Percentiles rank a stretch among this genome's conserved stretches.
Conservation (phyloP, 92 coral and sea anemone species). For the Chrysogorgia sp. region DNA sequence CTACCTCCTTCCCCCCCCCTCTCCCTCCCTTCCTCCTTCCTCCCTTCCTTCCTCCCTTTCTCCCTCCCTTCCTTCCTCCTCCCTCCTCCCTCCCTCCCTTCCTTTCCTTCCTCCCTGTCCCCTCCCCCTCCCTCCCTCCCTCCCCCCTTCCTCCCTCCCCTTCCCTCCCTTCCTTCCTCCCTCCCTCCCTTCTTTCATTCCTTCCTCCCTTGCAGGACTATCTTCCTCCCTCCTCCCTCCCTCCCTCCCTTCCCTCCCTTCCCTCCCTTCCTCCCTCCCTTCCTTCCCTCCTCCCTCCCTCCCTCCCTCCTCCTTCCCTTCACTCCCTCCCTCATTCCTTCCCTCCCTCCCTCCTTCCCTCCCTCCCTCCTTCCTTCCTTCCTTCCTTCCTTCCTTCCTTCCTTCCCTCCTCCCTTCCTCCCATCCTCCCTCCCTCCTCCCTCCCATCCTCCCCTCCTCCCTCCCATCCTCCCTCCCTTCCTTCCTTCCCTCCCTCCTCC, state of each 20-base stretch:
- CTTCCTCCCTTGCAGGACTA: too few species aligned
- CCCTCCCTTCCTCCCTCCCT: too few species aligned
- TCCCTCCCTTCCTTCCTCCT: background rate
- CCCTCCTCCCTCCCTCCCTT: background rate
- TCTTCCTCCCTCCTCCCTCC: background rate
- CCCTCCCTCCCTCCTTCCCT: background rate
- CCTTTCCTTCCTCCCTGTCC: background rate
- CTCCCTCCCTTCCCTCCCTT: background rate
- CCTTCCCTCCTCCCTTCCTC: conserved; percentile 47
- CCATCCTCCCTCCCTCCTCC: background rate
- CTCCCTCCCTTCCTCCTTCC: background rate
- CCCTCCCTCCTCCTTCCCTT: too few species aligned
- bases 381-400: conserved; percentile 5
- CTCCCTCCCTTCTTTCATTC: background rate
- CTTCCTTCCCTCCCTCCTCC: background rate
- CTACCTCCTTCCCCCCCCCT: background rate
- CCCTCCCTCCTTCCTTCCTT: conserved; percentile 1
- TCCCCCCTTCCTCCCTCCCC: background rate
- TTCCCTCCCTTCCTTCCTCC: background rate
- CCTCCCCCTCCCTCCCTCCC: background rate
- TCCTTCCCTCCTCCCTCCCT: background rate
- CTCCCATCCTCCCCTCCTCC: too few species aligned
- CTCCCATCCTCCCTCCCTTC: background rate
- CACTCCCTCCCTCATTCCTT: too few species aligned
- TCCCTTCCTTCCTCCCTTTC: background rate